Conservation (phyloP, 2,888 invertebrate genomes). For the Cephus runcator region DNA sequence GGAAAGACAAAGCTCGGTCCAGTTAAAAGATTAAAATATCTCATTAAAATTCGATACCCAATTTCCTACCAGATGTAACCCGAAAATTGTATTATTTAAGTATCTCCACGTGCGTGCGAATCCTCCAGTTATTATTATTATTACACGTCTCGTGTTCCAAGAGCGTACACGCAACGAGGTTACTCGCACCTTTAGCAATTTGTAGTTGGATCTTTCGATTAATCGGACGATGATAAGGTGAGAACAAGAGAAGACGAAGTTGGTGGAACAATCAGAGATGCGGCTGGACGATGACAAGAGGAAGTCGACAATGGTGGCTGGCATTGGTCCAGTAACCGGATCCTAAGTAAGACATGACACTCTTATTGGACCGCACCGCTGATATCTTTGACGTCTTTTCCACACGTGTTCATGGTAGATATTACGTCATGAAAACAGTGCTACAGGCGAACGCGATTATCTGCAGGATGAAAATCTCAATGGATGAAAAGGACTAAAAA, state of each 20-base stretch:
- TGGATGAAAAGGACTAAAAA: too few relatives aligned
- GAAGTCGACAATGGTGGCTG: background rate
- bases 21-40: background rate
- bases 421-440: background rate
- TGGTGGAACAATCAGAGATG: background rate
- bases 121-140: background rate
- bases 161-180: background rate
- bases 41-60: background rate
- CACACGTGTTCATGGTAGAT: background rate
- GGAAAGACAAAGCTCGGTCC: background rate
- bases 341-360: background rate
- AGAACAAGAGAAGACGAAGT: background rate
- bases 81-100: background rate
- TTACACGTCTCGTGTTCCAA: background rate
- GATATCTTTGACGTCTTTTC: background rate
- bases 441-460: too few relatives aligned
- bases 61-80: background rate
- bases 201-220: background rate
- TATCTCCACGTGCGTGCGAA: background rate
- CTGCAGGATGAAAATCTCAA: too few relatives aligned
- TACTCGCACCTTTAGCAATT: background rate
- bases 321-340: background rate
- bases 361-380: background rate
- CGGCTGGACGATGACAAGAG: background rate
- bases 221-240: background rate